A percentile compares a stretch with the other conserved stretches of the same genome.
Conservation (phyloP, 2,797 vertebrate genomes). For the Parauchenoglanis punctatus region DNA sequence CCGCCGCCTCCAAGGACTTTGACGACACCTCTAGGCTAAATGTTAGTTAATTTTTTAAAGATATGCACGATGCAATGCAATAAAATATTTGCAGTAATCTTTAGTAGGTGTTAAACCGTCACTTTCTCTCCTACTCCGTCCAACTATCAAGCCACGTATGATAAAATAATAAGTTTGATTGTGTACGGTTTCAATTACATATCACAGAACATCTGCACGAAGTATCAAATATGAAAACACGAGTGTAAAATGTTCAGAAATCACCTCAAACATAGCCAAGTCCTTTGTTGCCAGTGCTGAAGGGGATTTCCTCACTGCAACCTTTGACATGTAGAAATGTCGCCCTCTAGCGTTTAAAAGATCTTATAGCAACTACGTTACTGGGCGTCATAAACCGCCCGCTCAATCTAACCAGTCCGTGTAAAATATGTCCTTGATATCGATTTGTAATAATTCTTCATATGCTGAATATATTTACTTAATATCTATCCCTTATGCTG, state of each 20-base stretch:
- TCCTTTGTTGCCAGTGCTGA: neutral
- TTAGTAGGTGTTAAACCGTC: neutral
- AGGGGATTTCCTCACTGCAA: neutral
- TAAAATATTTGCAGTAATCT: neutral
- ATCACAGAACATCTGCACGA: neutral
- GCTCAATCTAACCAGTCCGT: neutral
- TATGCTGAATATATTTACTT: neutral
- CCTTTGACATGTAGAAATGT: neutral
- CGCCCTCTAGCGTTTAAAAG: constrained; percentile 9
- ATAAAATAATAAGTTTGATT: neutral
- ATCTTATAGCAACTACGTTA: neutral
- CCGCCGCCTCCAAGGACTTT: constrained; percentile 14
- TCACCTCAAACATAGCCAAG: neutral
- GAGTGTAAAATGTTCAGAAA: neutral
- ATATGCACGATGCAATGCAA: neutral
- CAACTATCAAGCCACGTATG: neutral
- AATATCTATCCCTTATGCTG: neutral
- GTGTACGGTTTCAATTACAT: neutral
- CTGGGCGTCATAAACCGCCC: neutral
- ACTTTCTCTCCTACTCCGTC: neutral
- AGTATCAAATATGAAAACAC: no score
- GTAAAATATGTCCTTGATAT: neutral
- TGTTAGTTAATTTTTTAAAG: neutral
- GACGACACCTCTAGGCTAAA: neutral
- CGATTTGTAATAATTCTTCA: neutral